phyloP scores from a whole-genome alignment of 2,888 invertebrate species.

The Ditylenchus weischeri region DNA sequence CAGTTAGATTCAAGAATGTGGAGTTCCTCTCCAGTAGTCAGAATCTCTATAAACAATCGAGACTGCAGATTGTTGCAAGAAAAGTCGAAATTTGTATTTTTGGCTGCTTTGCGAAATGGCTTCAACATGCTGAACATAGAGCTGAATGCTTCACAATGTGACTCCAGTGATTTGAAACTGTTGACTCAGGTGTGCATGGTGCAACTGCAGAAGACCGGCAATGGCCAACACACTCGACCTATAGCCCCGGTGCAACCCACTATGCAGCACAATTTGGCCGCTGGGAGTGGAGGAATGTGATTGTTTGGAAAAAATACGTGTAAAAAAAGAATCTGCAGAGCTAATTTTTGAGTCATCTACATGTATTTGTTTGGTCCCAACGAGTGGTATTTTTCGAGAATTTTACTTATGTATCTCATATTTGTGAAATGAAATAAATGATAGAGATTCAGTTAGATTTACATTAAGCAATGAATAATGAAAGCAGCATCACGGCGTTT shows the following conservation, averaged over 20 bases:
- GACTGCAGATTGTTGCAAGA: conserved; percentile 10
- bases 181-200: conserved; percentile 15
- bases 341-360: no score
- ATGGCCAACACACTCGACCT: conserved; percentile 4
- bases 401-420: no score
- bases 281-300: no score
- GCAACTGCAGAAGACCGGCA: conserved; percentile 6
- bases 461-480: no score
- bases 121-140: conserved; percentile 16
- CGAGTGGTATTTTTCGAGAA: no score
- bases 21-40: conserved; percentile 17
- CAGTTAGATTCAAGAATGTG: conserved; percentile 23
- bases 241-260: conserved; percentile 5
- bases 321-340: no score
- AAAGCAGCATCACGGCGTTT: no score
- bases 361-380: no score
- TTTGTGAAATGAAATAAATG: no score
- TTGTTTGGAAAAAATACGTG: no score
- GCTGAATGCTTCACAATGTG: conserved; percentile 9
- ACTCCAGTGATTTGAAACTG: conserved; percentile 4
- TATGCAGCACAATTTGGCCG: not conserved
- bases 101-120: conserved; percentile 15
- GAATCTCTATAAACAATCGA: conserved; percentile 15
- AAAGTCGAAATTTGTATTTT: conserved; percentile 17
- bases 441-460: no score